Evolutionary conservation across 2,797 vertebrate species (phyloP), one percentile per base, ranked within the genome.

Genomic region (Buphagus erythrorhynchus): DNA sequence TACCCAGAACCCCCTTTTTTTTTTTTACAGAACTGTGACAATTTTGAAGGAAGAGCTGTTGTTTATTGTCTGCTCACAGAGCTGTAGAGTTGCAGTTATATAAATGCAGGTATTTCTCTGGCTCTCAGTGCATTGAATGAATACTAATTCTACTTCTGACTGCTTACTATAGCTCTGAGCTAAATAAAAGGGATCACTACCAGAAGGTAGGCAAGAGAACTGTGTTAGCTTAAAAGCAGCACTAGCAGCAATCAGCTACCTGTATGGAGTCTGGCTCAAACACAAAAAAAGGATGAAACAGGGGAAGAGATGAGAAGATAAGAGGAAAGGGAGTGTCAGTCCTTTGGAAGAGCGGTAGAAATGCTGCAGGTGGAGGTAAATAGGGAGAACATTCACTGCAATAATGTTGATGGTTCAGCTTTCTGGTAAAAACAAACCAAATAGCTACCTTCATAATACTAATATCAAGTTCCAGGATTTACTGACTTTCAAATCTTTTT

Each of bases 281-380:
- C 21, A 85, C 57, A 82, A 63, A n/a, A 72, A 76, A 72, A 58
- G 35, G 43, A 91, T 86, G 18, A 84, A 91, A 90, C 12, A 80
- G n/a, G 31, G 36, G 75, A 72, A 79, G 63, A 82, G 71, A 90
- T 78, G 40, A 82, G 86, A 94, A 77, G 83, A 88, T 86, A 92
- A 76, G n/a, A 31, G 29, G 25, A 31, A 76, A 94, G 29, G 52
- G 74, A 94, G 51, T 15, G 48, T 42, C 76, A 88, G 40, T 36
- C 51, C n/a, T 46, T 49, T 43, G 35, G 38, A 85, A 86, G 63
- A 90, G 24, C 63, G 67, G 10, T 6, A 63, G 65, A 58, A 93
- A 62, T 0, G 1, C n/a, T 54, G 45, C 83, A 77, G 45, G 57
- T 89, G 57, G 49, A 93, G 14, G 35, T 33, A 77, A 91, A 83